Evolutionary conservation across 2,888 invertebrate genomes (phyloP).

Genomic region (Pheosia tremula): DNA sequence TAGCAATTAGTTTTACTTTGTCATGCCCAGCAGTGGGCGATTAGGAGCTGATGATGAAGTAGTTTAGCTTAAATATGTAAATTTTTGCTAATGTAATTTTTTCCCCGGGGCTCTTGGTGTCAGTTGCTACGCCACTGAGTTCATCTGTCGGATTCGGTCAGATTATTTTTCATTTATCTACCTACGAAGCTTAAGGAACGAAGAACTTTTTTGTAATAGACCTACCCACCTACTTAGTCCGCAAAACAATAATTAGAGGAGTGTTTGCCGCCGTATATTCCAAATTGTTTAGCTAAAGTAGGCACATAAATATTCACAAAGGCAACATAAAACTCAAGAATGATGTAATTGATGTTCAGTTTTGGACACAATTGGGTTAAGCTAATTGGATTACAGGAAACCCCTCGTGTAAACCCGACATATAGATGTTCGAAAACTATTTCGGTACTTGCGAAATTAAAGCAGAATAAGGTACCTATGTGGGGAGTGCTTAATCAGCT

Average conservation of each 20-base stretch:
- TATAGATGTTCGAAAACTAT: constrained; percentile 35
- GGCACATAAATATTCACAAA: constrained; percentile 33
- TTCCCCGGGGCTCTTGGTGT: too few relatives aligned
- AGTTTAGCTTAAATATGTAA: too few relatives aligned
- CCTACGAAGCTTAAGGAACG: too few relatives aligned
- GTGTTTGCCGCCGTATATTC: constrained; percentile 4
- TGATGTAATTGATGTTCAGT: constrained; percentile 62
- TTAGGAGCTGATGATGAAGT: too few relatives aligned
- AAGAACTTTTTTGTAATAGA: background rate
- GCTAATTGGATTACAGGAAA: constrained; percentile 77
- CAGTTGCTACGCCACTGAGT: too few relatives aligned
- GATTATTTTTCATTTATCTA: too few relatives aligned
- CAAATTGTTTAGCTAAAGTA: constrained; percentile 16
- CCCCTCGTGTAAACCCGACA: constrained; percentile 62
- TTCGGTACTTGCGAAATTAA: constrained; percentile 16
- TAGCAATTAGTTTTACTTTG: too few relatives aligned
- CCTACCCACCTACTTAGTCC: background rate
- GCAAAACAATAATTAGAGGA: background rate
- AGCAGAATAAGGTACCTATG: background rate
- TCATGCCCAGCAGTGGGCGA: too few relatives aligned
- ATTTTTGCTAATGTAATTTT: too few relatives aligned
- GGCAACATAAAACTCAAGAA: constrained; percentile 36
- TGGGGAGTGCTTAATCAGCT: background rate
- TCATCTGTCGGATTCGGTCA: too few relatives aligned
- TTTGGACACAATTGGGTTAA: constrained; percentile 73